Evolutionary conservation across 2,113 vertebrate species (phyloP), one percentile per base, ranked within the genome.

Genomic region (Actinemys pallida): DNA sequence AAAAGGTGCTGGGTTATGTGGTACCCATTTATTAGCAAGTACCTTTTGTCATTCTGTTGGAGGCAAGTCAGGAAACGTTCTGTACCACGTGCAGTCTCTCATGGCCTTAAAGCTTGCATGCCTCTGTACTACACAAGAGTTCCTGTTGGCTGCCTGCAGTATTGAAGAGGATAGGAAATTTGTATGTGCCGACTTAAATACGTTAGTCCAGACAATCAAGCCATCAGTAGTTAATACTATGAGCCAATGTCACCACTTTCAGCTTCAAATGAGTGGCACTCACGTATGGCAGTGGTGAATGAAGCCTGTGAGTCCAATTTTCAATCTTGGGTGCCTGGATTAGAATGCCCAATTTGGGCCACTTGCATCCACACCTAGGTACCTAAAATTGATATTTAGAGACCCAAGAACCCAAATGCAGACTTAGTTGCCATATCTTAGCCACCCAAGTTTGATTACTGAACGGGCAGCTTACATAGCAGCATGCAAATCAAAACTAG

Each of bases 1-100:
- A n/a, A 69, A 69, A n/a, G 65, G 65, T 8, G 1, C 5, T 65
- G 20, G 4, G 8, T 47, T 59, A 10, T 76, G 20, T 72, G 39
- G 25, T 12, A 35, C 5, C 24, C 49, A 3, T 76, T 13, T 4
- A 12, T 1, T 8, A 62, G 4, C 14, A 47, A 88, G 11, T 79
- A 12, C 9, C 14, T 8, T 57, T 79, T n/a, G 19, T 47, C 1
- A 0, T 50, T 56, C 35, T 4, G 16, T 54, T 82, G 75, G 2
- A 29, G 85, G 1, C 22, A 8, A 53, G 22, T 53, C 45, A 22
- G 35, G 69, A n/a, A 6, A 10, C 0, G 1, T 29, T n/a, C 6
- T 3, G 8, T 2, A 0, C 27, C 59, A 22, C 20, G 1, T 1
- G 0, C 0, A 0, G 31, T 25, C 88, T 92, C 83, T 83, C 0